phyloP scores from a whole-genome alignment of 2,113 vertebrate genomes.

The Columba livia region DNA sequence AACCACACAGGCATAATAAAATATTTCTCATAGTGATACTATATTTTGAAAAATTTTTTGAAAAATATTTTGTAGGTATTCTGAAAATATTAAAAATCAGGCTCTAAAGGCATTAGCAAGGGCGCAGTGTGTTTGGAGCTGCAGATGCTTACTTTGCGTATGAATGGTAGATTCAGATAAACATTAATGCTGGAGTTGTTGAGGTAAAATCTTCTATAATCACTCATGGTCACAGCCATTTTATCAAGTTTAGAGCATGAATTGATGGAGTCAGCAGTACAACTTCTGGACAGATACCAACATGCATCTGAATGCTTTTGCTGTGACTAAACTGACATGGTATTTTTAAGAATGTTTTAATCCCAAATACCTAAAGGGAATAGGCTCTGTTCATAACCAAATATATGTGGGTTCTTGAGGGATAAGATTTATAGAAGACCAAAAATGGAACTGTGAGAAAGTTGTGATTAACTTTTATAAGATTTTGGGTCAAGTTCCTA shows the following conservation, averaged over 20 bases:
- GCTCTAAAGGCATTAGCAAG: neutral
- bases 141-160: neutral
- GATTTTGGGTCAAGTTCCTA: neutral
- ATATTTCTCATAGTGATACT: neutral
- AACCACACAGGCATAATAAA: neutral
- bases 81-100: neutral
- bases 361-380: neutral
- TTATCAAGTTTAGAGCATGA: neutral
- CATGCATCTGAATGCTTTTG: neutral
- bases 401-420: neutral
- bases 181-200: neutral
- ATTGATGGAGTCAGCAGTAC: neutral
- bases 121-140: neutral
- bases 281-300: neutral
- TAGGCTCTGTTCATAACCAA: neutral
- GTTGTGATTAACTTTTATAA: neutral
- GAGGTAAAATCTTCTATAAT: neutral
- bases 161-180: neutral
- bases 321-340: neutral
- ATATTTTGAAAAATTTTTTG: neutral
- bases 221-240: neutral
- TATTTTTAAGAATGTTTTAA: conserved; percentile 6
- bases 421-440: neutral
- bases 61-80: neutral
- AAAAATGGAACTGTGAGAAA: neutral